Evolutionary conservation across 2,113 vertebrate species (phyloP).

Genomic region (Poeciliopsis prolifica): DNA sequence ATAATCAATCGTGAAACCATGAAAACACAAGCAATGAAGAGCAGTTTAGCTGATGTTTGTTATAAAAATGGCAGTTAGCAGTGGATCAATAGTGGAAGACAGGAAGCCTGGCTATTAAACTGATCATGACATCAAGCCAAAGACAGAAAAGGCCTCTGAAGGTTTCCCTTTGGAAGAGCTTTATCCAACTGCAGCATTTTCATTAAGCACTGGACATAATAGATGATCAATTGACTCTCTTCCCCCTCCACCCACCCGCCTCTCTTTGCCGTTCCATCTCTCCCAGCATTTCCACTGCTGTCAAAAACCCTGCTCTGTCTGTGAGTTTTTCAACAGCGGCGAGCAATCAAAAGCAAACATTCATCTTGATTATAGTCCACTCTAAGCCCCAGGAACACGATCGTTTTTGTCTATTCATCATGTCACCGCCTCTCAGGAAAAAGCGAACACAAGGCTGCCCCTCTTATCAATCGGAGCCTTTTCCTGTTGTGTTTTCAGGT

Average conservation of each 20-base stretch:
- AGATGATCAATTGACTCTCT: conserved; percentile 69
- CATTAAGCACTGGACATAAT: conserved; percentile 70
- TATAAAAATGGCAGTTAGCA: conserved; percentile 62
- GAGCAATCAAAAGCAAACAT: conserved; percentile 63
- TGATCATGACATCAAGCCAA: conserved; percentile 68
- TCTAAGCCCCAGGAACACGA: conserved; percentile 43
- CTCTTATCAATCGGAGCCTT: not conserved
- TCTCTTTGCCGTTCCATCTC: conserved; percentile 31
- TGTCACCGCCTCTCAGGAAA: conserved; percentile 26
- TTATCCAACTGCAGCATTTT: conserved; percentile 62
- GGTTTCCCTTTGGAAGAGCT: conserved; percentile 62
- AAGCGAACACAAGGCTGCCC: not conserved
- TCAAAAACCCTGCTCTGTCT: conserved; percentile 39
- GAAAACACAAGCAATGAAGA: conserved; percentile 58
- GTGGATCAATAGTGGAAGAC: conserved; percentile 64
- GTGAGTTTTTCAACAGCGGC: conserved; percentile 35
- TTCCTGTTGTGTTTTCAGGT: conserved; percentile 5
- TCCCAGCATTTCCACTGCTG: conserved; percentile 9
- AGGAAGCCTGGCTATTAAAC: conserved; percentile 65
- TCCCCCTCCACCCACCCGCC: not conserved
- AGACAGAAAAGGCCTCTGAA: conserved; percentile 54
- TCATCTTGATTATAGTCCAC: conserved; percentile 70
- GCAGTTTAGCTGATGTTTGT: conserved; percentile 47
- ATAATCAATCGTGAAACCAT: no score
- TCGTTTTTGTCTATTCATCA: conserved; percentile 60